These are phyloP conservation scores for Parus major DNA, from an alignment of 2,113 vertebrate species.

Conservation along the genomic window DNA sequence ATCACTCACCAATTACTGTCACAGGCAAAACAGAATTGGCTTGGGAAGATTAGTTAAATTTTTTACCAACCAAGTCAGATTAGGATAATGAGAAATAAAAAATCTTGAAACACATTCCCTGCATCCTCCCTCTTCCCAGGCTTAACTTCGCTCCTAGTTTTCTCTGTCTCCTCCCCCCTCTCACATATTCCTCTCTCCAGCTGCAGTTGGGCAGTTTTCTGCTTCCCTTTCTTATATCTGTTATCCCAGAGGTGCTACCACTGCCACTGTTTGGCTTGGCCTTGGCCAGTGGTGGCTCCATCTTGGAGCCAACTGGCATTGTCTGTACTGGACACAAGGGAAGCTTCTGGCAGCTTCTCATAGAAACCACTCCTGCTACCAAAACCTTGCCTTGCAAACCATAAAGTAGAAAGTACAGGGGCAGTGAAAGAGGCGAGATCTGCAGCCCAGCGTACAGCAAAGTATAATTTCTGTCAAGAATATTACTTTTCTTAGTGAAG, in stretches of 20 bases:
- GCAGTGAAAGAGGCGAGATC: not conserved
- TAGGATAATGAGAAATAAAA: not conserved
- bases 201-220: not conserved
- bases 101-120: not conserved
- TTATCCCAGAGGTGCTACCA: not conserved
- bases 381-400: not conserved
- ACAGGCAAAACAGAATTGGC: not conserved
- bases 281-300: not conserved
- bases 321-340: not conserved
- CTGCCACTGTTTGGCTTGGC: not conserved
- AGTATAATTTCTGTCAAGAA: not conserved
- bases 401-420: not conserved
- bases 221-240: not conserved
- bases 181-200: not conserved
- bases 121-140: not conserved
- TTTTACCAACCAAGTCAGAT: not conserved
- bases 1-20: not conserved
- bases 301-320: not conserved
- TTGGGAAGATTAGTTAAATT: not conserved
- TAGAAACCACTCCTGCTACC: not conserved
- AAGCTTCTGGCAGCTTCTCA: not conserved
- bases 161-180: not conserved
- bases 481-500: not conserved
- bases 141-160: not conserved
- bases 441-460: not conserved